Evolutionary conservation across 2,888 invertebrate genomes (phyloP).

Genomic region (Drosophila meridionalis): DNA sequence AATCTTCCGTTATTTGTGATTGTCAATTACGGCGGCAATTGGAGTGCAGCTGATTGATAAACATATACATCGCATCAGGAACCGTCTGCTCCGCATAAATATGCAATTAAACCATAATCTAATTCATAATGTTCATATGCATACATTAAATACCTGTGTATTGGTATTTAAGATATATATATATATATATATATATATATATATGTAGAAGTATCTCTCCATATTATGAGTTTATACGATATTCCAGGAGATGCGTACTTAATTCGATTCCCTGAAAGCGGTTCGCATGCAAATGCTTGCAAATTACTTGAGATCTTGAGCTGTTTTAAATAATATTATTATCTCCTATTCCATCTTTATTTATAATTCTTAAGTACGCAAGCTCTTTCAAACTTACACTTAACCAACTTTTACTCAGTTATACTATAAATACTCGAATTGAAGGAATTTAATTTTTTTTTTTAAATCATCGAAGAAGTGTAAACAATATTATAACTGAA

Average conservation of each 20-base stretch:
- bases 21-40: constrained; percentile 60
- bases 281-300: neutral
- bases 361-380: neutral
- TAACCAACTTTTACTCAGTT: too few species aligned
- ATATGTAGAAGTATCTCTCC: too few species aligned
- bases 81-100: constrained; percentile 6
- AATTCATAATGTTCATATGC: neutral
- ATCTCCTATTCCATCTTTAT: neutral
- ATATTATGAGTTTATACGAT: neutral
- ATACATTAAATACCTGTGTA: too few species aligned
- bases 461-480: too few species aligned
- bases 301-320: neutral
- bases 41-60: constrained; percentile 33
- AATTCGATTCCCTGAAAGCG: neutral
- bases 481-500: too few species aligned
- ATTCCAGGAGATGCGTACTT: neutral
- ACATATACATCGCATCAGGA: neutral
- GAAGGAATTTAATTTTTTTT: too few species aligned
- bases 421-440: too few species aligned
- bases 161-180: neutral
- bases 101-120: constrained; percentile 7
- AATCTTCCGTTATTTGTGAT: constrained; percentile 29
- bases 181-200: neutral
- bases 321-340: too few species aligned
- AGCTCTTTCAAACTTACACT: too few species aligned